Evolutionary conservation across 2,888 invertebrate genomes (phyloP).

Genomic region (Drosophila nr. medialis): DNA sequence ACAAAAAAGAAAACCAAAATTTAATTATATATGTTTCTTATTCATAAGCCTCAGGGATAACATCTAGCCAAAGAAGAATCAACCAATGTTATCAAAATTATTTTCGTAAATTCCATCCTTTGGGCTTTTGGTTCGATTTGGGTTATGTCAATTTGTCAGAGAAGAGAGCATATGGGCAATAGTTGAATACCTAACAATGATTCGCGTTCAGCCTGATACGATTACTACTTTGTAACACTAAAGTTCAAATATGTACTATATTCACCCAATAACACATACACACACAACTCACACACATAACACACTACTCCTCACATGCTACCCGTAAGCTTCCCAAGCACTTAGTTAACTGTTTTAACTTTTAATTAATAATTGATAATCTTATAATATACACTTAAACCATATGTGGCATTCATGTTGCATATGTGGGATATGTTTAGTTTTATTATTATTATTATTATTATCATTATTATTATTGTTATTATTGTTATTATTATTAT

Average conservation of each 20-base stretch:
- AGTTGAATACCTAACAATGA: background rate
- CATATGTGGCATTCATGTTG: constrained; percentile 4
- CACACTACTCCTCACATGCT: background rate
- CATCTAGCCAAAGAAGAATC: background rate
- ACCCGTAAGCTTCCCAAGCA: background rate
- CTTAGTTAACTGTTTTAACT: constrained; percentile 1
- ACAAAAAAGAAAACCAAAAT: constrained; percentile 65
- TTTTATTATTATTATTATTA: background rate
- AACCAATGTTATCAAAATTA: background rate
- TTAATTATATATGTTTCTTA: constrained; percentile 80
- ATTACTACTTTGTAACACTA: background rate
- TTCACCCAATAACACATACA: background rate
- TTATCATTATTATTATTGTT: background rate
- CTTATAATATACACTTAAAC: constrained; percentile 5
- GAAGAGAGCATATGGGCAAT: background rate
- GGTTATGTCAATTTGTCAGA: background rate
- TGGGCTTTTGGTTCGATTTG: background rate
- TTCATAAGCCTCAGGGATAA: constrained; percentile 36
- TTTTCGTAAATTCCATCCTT: background rate
- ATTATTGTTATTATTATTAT: background rate
- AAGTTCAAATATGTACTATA: background rate
- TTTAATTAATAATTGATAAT: constrained; percentile 12
- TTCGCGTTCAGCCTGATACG: background rate
- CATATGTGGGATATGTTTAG: constrained; percentile 1
- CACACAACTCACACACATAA: background rate